Evolutionary conservation across 2,888 invertebrate species (phyloP), one percentile per base, ranked within the genome.

Genomic region (Drosophila sordidapex): DNA sequence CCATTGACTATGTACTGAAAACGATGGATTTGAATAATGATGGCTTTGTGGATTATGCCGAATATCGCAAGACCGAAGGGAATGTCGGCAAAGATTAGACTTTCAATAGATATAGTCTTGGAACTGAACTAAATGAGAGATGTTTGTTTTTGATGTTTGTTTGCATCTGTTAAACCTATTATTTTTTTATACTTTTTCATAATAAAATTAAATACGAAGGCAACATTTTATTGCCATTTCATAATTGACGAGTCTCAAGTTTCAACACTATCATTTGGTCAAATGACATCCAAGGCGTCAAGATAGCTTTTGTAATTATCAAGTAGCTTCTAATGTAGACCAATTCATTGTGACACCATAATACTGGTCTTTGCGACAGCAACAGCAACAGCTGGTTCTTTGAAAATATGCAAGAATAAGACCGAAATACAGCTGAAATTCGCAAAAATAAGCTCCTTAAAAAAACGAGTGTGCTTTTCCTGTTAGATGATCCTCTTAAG

Each of bases 21-120:
- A 93, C 94, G 65, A 95, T 96, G 69, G 97, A 97, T 89, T 89
- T 94, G 33, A 95, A 97, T 89, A 94, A 94, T 31, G 97, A 97
- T 86, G 97, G 97, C 0, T 97, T 94, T 87, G 94, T 97, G 40
- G 96, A 95, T 77, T 96, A 95, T 87, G 81, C 93, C 6, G 96
- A 96, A 90, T 96, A 94, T 83, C 94, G 91, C 13, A 85, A 89
- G 65, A 87, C 88, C 49, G 91, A 90, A 65, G 76, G 74, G n/a
- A 64, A 33, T 6, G 51, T 83, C 25, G 83, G 76, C 60, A 82
- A 84, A 43, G 74, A 86, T 35, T 77, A 83, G 52, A 61, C n/a
- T 21, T 56, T 18, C 4, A 36, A 43, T 18, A 31, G 46, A 35
- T 6, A 49, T 43, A 74, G 74, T 63, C 54, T 66, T 70, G 35